These are phyloP conservation scores for Myripristis jacobus DNA, from an alignment of 2,797 vertebrate genomes.

Conservation along the genomic window DNA sequence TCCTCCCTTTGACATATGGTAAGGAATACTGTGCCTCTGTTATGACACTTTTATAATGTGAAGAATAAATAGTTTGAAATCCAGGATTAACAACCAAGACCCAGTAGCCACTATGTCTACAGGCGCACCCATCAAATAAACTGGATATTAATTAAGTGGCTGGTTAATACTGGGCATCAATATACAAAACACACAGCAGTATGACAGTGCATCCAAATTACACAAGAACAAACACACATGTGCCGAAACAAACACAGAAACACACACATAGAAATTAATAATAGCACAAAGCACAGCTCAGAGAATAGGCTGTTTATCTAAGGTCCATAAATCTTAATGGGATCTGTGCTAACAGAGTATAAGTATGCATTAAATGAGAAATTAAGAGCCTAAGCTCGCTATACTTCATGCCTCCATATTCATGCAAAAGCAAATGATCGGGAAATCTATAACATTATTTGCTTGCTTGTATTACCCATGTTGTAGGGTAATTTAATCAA, in stretches of 20 bases:
- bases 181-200: constrained; percentile 61
- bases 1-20: neutral
- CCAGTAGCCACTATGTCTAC: neutral
- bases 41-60: neutral
- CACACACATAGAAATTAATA: constrained; percentile 59
- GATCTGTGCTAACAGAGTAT: constrained; percentile 73
- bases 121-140: constrained; percentile 40
- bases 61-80: neutral
- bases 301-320: constrained; percentile 73
- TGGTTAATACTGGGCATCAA: constrained; percentile 52
- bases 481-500: constrained; percentile 48
- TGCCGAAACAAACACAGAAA: constrained; percentile 40
- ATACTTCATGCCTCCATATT: constrained; percentile 54
- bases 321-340: constrained; percentile 80
- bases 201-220: constrained; percentile 63
- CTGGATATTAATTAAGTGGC: constrained; percentile 59
- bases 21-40: neutral
- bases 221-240: constrained; percentile 32
- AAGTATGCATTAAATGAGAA: constrained; percentile 74
- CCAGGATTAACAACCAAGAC: neutral
- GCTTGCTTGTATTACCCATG: constrained; percentile 29
- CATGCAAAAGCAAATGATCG: constrained; percentile 59
- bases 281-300: constrained; percentile 61
- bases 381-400: constrained; percentile 55
- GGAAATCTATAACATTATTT: constrained; percentile 52